Conservation (phyloP, 2,113 vertebrate genomes). For the Phylloscopus whistleri region DNA sequence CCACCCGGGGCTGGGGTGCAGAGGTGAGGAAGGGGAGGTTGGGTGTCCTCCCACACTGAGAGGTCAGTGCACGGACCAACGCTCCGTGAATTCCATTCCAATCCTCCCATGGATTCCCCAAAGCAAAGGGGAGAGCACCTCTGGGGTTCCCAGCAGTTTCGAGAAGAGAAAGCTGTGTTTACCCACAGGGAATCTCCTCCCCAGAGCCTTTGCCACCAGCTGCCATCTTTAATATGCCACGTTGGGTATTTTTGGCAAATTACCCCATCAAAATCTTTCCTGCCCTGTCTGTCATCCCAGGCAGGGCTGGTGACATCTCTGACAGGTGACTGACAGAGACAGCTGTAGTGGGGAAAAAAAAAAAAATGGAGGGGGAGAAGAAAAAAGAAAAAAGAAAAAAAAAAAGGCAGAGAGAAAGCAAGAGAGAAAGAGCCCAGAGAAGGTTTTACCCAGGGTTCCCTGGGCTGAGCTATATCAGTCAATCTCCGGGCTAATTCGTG, state of each 20-base stretch:
- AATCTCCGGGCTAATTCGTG: conserved; percentile 94
- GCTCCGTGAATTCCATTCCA: not conserved
- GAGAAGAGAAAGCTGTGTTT: not conserved
- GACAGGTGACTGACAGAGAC: conserved; percentile 83
- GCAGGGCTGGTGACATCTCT: conserved; percentile 71
- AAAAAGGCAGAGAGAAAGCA: not conserved
- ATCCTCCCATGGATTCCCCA: rapidly evolving
- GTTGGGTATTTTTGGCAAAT: conserved; percentile 80
- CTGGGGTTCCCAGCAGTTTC: not conserved
- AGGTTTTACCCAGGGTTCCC: conserved; percentile 80
- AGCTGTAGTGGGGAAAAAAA: conserved; percentile 34
- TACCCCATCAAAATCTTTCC: conserved; percentile 80
- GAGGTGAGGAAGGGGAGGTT: not conserved
- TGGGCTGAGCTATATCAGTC: conserved; percentile 87
- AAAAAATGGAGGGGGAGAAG: rapidly evolving
- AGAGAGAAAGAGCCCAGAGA: conserved; percentile 51
- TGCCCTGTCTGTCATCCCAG: conserved; percentile 70
- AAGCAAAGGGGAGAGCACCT: not conserved
- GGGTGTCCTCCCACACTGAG: not conserved
- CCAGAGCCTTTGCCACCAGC: not conserved
- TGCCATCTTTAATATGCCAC: conserved; percentile 70
- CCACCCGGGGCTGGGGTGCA: not conserved
- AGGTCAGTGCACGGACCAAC: rapidly evolving
- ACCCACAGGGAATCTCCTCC: not conserved
- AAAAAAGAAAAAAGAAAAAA: not conserved